phyloP scores from a whole-genome alignment of 2,113 vertebrate genomes.

The Dasyornis broadbenti region DNA sequence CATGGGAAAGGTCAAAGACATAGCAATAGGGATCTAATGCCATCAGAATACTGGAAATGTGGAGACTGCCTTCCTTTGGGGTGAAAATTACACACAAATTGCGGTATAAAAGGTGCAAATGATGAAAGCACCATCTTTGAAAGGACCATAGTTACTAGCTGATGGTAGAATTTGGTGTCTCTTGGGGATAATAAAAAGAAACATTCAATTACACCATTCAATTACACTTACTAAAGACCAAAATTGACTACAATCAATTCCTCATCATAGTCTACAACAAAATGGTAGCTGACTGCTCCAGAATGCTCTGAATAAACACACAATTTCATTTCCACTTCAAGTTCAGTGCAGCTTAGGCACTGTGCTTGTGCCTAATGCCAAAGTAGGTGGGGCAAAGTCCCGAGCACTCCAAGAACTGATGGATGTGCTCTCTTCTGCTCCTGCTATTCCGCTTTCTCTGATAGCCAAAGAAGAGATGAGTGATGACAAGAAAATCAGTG shows the following conservation, averaged over 20 bases:
- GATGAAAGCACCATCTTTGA: background rate
- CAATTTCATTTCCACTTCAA: background rate
- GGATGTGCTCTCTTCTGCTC: background rate
- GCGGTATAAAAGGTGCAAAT: background rate
- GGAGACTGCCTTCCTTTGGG: rapidly evolving
- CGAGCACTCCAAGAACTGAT: background rate
- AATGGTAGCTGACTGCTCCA: background rate
- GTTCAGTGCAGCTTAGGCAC: background rate
- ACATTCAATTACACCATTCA: background rate
- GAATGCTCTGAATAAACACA: background rate
- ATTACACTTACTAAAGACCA: background rate
- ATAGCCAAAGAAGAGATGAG: background rate
- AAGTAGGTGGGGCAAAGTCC: background rate
- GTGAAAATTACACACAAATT: background rate
- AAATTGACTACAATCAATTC: background rate
- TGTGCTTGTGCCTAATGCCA: background rate
- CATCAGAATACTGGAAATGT: background rate
- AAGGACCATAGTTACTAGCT: background rate
- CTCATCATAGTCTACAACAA: background rate
- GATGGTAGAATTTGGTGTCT: background rate
- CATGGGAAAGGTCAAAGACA: background rate
- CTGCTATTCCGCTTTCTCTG: background rate
- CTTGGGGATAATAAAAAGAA: background rate
- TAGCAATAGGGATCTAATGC: background rate
- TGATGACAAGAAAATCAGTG: background rate